Conservation (phyloP, 2,888 invertebrate species). For the Synanthedon tipuliformis region DNA sequence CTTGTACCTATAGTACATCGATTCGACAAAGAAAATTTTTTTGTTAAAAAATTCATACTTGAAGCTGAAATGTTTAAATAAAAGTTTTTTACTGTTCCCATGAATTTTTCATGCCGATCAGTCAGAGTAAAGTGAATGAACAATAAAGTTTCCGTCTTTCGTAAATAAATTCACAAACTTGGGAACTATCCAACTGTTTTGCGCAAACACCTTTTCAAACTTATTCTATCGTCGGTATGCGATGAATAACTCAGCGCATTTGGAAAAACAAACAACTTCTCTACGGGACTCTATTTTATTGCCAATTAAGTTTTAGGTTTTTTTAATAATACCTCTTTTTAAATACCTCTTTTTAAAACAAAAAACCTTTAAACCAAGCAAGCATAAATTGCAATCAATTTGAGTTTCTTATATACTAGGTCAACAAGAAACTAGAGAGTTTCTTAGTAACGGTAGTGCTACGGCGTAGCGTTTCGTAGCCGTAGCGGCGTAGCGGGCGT, state of each 20-base stretch:
- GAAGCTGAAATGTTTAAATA: too few species aligned
- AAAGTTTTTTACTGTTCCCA: not conserved
- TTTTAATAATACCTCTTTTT: too few species aligned
- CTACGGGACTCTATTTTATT: not conserved
- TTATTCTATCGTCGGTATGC: constrained; percentile 1
- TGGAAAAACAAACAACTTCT: not conserved
- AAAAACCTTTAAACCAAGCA: too few species aligned
- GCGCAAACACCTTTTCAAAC: constrained; percentile 13
- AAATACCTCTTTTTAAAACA: too few species aligned
- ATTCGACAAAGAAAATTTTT: too few species aligned
- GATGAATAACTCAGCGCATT: not conserved
- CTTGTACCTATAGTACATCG: too few species aligned
- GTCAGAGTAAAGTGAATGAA: constrained; percentile 2
- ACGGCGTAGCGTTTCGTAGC: constrained; percentile 29
- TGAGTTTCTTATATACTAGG: constrained; percentile 11
- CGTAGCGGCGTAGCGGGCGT: constrained; percentile 56
- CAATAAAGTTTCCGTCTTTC: constrained; percentile 2
- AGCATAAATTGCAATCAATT: too few species aligned
- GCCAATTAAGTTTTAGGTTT: not conserved
- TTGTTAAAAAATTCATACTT: too few species aligned
- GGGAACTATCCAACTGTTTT: constrained; percentile 11
- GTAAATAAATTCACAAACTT: constrained; percentile 16
- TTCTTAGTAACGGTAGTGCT: constrained; percentile 17
- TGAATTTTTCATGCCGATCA: not conserved
- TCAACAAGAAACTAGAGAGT: constrained; percentile 11